phyloP scores from a whole-genome alignment of 2,797 vertebrate species.

The Pipistrellus pygmaeus region DNA sequence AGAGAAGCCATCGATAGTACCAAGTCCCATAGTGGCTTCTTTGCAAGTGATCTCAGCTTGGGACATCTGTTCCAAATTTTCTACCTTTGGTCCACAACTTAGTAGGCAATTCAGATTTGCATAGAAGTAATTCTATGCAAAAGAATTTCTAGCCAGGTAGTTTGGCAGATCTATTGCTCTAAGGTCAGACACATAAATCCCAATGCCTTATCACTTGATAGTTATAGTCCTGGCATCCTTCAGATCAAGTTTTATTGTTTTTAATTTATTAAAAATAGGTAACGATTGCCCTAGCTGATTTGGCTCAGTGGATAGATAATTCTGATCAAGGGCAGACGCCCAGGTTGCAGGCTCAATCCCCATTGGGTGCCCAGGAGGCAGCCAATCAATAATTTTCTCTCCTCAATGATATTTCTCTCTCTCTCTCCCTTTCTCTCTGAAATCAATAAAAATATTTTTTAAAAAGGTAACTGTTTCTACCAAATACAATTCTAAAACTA shows the following conservation, averaged over 20 bases:
- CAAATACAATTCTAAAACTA: background rate
- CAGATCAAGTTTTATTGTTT: background rate
- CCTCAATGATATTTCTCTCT: no score
- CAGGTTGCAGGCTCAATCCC: no score
- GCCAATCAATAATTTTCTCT: no score
- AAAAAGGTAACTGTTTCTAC: background rate
- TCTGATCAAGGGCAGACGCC: no score
- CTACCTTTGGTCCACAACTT: background rate
- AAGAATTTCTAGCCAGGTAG: background rate
- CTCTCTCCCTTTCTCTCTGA: no score
- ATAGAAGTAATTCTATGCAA: background rate
- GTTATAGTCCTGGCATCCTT: background rate
- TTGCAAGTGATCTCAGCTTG: background rate
- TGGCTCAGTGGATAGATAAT: no score
- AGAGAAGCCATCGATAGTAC: background rate
- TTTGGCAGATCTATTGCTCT: background rate
- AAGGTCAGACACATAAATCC: background rate
- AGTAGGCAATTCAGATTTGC: background rate
- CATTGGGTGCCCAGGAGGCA: no score
- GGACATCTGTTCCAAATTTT: conserved; percentile 32
- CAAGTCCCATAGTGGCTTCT: background rate
- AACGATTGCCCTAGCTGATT: no score
- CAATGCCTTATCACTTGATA: background rate
- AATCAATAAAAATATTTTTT: no score
- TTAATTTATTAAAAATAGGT: background rate